Percentiles rank a stretch among this genome's conserved stretches.
Conservation (phyloP, 2,113 vertebrate species). For the Coregonus clupeaformis region DNA sequence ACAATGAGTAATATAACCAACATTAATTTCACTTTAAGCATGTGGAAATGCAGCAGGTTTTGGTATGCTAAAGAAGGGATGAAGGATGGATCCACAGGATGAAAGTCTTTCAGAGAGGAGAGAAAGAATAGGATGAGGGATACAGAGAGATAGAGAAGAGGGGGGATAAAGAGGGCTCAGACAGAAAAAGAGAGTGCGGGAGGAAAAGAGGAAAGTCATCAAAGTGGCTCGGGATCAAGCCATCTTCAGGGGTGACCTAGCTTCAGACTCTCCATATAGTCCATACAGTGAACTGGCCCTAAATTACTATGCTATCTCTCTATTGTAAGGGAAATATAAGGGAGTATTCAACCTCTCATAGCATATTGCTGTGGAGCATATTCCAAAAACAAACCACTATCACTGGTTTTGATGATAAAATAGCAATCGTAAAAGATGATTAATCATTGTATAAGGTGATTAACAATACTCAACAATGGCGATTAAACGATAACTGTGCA, state of each 20-base stretch:
- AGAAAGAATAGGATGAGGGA: conserved; percentile 69
- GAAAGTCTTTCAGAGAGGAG: conserved; percentile 58
- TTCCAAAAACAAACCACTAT: conserved; percentile 26
- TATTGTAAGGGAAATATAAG: conserved; percentile 35
- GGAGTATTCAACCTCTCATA: not conserved
- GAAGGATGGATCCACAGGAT: conserved; percentile 63
- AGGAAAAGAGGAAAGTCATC: conserved; percentile 65
- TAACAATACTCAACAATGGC: conserved; percentile 51
- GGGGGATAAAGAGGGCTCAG: conserved; percentile 69
- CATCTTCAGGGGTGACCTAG: conserved; percentile 69
- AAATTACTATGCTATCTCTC: not conserved
- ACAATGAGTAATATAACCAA: too few species aligned
- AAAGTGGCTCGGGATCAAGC: conserved; percentile 55
- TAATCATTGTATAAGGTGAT: conserved; percentile 38
- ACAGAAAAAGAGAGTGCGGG: conserved; percentile 49
- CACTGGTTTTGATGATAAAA: conserved; percentile 42
- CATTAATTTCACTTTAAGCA: conserved; percentile 71
- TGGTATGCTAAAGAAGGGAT: conserved; percentile 72
- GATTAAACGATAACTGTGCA: conserved; percentile 50
- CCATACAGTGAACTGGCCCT: not conserved
- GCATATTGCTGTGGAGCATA: not conserved
- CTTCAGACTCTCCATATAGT: conserved; percentile 24
- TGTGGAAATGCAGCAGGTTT: conserved; percentile 67
- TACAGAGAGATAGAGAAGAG: conserved; percentile 59
- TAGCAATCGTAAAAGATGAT: conserved; percentile 37